Evolutionary conservation across 2,888 invertebrate species (phyloP).

Genomic region (Caenorhabditis sp.): DNA sequence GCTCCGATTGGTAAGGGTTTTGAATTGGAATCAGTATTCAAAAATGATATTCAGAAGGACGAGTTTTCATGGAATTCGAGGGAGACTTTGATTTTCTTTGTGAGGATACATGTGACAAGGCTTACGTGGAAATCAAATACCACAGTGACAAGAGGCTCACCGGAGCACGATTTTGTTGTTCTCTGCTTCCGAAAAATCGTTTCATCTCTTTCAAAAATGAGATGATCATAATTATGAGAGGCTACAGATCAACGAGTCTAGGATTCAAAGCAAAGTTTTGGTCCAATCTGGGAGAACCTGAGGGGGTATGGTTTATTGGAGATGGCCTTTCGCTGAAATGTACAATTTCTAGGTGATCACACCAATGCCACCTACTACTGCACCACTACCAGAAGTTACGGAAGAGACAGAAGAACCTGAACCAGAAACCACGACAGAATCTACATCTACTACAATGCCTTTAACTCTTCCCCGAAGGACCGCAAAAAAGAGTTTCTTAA

Average conservation of each 20-base stretch:
- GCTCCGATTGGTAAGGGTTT: constrained; percentile 67
- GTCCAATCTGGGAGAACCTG: constrained; percentile 73
- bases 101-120: constrained; percentile 82
- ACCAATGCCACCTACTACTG: constrained; percentile 48
- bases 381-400: constrained; percentile 19
- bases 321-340: background rate
- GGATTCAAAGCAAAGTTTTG: constrained; percentile 79
- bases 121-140: constrained; percentile 82
- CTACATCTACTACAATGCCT: constrained; percentile 47
- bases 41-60: constrained; percentile 57
- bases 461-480: background rate
- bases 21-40: background rate
- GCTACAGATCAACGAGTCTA: constrained; percentile 68
- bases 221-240: constrained; percentile 79
- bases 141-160: constrained; percentile 79
- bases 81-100: constrained; percentile 80
- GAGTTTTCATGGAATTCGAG: constrained; percentile 77
- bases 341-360: constrained; percentile 28
- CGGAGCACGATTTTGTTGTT: constrained; percentile 82
- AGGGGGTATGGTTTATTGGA: constrained; percentile 9
- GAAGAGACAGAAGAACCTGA: constrained; percentile 1
- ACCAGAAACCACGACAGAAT: constrained; percentile 35
- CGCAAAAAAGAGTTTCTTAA: constrained; percentile 25
- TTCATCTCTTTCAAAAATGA: constrained; percentile 78
- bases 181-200: constrained; percentile 69